Evolutionary conservation across 2,113 vertebrate genomes (phyloP), one percentile per base, ranked within the genome.

Genomic region (Corythaixoides concolor): DNA sequence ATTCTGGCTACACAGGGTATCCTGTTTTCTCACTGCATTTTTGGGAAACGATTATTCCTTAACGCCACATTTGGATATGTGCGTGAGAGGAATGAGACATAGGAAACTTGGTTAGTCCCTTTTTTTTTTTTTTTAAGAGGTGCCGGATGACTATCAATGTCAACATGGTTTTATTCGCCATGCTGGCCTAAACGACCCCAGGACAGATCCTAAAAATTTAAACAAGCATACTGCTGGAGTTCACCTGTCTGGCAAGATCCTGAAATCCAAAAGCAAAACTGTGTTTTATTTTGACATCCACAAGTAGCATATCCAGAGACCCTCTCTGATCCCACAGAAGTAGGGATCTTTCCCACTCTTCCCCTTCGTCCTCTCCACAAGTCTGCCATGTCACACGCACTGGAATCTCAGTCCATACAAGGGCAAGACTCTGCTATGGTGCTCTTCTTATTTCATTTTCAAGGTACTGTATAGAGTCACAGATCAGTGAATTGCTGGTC

Each of bases 341-440:
- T 0, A 56, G 23, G 49, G n/a, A 27, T 22, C 50, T 23, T 53
- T 70, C 20, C 28, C 26, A 20, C 13, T 43, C 27, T 58, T 56
- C 14, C 67, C 7, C 10, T 1, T 1, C 1, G 0, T 22, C 23
- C 28, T 35, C n/a, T 78, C 76, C 4, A 0, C 30, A 49, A 35
- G 5, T 1, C 2, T 5, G 27, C 19, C 64, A 22, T 6, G 49
- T 14, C 0, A 0, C 49, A 9, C 0, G 8, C 35, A 11, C 26
- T 37, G 53, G 22, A 45, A 43, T 21, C 80, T 58, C 47, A 73
- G 74, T 19, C 35, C n/a, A 22, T 18, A 15, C 0, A 12, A 91
- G 59, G 24, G 21, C 49, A 66, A 73, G 58, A 15, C 63, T 10
- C n/a, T 33, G 37, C 75, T 37, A 9, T 6, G 6, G 7, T 12